Evolutionary conservation across 2,113 vertebrate species (phyloP), one percentile per base, ranked within the genome.

Genomic region (Pseudopodoces humilis): DNA sequence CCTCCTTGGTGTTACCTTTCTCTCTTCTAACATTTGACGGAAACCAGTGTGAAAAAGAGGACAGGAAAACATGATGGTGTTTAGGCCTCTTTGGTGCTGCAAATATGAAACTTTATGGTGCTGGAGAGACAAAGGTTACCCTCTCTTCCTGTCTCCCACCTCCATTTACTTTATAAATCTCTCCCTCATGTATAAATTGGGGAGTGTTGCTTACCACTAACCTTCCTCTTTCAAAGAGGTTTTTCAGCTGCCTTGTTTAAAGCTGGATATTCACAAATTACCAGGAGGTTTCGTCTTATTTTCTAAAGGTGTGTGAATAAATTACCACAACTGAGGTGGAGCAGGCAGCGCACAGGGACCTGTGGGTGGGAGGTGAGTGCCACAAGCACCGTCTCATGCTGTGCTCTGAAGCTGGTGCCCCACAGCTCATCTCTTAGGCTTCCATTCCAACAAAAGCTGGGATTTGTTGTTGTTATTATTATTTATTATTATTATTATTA

Each of bases 241-340:
- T 94, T 39, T 80, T 58, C 67, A 59, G 5, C 60, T 67, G 52
- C 64, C 58, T 86, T 46, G 28, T 74, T 90, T 64, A 58, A 79
- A 95, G 47, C 13, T 28, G 44, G 22, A 23, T 94, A 20, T 86
- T 88, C 59, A 39, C 44, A 79, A 90, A 52, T 20, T 31, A 43
- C 43, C 35, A 33, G 23, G 52, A 67, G 47, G 10, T 85, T 84
- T 76, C 4, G 10, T 60, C 41, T 79, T 44, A 23, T 92, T 93
- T 95, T 86, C 79, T 67, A 84, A 67, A 79, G 67, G 50, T 74
- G 14, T 68, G 14, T 47, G 76, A 86, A 92, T 86, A 94, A 86
- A 95, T 94, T 84, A 19, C 11, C 28, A 21, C 33, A 35, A 7
- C 28, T 28, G 92, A 75, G 77, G 35, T 22, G 55, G 49, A 78